Evolutionary conservation across 2,113 vertebrate genomes (phyloP).

Genomic region (Proteles cristata): DNA sequence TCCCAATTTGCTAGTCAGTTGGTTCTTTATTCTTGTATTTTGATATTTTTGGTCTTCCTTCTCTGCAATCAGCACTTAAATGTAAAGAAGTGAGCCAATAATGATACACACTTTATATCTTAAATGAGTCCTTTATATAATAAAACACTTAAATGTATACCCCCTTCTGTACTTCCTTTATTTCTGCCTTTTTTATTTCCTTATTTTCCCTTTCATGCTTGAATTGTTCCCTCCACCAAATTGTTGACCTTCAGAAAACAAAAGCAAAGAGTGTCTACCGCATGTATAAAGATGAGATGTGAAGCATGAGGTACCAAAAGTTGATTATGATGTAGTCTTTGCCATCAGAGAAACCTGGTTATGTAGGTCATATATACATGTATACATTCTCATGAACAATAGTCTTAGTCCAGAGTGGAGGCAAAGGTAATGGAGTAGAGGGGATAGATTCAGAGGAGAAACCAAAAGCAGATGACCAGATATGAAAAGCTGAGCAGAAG

Average conservation of each 20-base stretch:
- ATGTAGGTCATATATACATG: not conserved
- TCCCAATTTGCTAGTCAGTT: not conserved
- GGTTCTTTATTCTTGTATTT: not conserved
- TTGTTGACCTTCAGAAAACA: slow-evolving; percentile 46
- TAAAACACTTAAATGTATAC: not conserved
- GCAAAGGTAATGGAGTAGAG: not conserved
- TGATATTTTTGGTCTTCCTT: not conserved
- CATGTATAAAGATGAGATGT: not conserved
- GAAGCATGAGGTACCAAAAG: slow-evolving; percentile 8
- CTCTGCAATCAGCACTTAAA: not conserved
- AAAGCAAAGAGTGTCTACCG: not conserved
- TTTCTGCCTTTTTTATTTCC: not conserved
- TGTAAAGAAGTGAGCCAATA: not conserved
- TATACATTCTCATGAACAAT: not conserved
- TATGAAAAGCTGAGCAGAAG: not conserved
- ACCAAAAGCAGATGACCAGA: not conserved
- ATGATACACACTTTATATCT: not conserved
- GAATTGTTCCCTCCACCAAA: not conserved
- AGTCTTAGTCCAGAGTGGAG: not conserved
- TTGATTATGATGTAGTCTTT: not conserved
- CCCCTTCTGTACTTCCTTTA: not conserved
- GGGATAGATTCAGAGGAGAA: not conserved
- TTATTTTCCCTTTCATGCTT: not conserved
- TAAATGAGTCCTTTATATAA: not conserved
- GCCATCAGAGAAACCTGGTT: not conserved